Evolutionary conservation across 1,140 invertebrate genomes (phyloP).

Genomic region (Solenopsis fugax): DNA sequence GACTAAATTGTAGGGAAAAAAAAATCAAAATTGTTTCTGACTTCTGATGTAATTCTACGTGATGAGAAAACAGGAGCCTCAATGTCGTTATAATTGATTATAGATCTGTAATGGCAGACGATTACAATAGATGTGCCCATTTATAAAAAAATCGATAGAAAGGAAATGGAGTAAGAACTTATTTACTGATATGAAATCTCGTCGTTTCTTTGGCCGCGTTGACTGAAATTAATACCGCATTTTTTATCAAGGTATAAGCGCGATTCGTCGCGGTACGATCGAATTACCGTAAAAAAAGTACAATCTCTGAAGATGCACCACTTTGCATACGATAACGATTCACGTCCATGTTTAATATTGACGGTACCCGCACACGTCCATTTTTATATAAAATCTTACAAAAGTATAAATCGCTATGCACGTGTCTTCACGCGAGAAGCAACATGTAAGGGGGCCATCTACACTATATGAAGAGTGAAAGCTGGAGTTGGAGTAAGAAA

Average conservation of each 20-base stretch:
- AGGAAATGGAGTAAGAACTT: not conserved
- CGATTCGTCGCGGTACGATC: not conserved
- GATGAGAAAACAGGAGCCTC: not conserved
- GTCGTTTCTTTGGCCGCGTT: not conserved
- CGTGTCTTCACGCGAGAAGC: not conserved
- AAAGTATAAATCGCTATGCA: slow-evolving; percentile 65
- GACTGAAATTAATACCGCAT: not conserved
- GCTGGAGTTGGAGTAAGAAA: too few species aligned
- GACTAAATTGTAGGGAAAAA: not conserved
- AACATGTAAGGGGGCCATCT: not conserved
- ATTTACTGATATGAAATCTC: not conserved
- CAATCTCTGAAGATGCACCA: not conserved
- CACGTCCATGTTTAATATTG: slow-evolving; percentile 30
- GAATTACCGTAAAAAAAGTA: not conserved
- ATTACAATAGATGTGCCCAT: not conserved
- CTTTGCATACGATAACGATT: not conserved
- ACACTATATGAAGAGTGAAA: too few species aligned
- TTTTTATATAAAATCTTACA: slow-evolving; percentile 74
- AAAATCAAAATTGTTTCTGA: not conserved
- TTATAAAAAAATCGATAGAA: slow-evolving; percentile 1
- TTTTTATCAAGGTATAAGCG: not conserved
- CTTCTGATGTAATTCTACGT: not conserved
- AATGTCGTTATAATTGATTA: not conserved
- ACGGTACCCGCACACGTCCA: slow-evolving; percentile 28
- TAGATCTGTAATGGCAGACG: not conserved